Conservation (phyloP, 2,113 vertebrate species). For the Varanus salvator region DNA sequence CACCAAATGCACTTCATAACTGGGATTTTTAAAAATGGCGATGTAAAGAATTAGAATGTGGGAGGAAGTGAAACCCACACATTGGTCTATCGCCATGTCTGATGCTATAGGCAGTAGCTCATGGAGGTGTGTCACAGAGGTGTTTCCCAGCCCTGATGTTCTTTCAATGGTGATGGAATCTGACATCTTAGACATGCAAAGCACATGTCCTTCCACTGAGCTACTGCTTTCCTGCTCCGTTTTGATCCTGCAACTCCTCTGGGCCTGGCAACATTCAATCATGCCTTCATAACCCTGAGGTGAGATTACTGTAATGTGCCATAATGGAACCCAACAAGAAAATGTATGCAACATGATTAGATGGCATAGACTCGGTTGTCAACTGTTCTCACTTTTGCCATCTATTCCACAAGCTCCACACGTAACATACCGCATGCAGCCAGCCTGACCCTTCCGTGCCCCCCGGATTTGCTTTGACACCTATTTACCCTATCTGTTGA, state of each 20-base stretch:
- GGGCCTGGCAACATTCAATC: background rate
- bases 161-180: background rate
- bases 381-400: background rate
- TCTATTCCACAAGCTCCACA: background rate
- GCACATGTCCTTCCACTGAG: background rate
- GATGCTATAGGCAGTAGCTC: background rate
- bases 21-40: too few relatives aligned
- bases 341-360: background rate
- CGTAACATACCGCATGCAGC: background rate
- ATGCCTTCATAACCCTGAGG: background rate
- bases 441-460: constrained; percentile 23
- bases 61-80: too few relatives aligned
- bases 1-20: too few relatives aligned
- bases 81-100: background rate
- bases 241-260: background rate
- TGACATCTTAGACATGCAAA: background rate
- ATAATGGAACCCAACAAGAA: background rate
- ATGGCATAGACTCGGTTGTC: background rate
- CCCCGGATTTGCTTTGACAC: constrained; percentile 23
- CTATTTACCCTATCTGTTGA: constrained; percentile 31
- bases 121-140: background rate
- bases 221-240: background rate
- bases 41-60: too few relatives aligned
- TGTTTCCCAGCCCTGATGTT: background rate
- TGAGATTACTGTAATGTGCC: background rate